These are phyloP conservation scores for Polydrusus tereticollis DNA, from an alignment of 2,888 invertebrate genomes.

Conservation along the genomic window DNA sequence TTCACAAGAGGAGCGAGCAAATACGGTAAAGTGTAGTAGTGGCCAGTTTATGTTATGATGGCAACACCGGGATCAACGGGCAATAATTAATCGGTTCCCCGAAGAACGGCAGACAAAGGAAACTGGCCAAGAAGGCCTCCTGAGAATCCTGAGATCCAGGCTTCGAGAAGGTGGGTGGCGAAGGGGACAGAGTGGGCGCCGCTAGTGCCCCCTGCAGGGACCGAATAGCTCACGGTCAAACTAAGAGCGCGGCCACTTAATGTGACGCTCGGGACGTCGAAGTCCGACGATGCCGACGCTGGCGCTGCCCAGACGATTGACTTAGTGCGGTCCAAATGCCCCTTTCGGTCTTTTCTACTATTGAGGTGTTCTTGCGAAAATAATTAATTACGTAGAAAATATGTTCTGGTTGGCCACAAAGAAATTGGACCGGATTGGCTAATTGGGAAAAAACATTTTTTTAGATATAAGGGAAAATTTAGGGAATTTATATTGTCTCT, in stretches of 20 bases:
- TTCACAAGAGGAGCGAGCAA: too few relatives aligned
- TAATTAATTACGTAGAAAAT: slow-evolving; percentile 32
- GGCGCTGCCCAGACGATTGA: slow-evolving; percentile 48
- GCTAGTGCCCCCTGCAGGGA: slow-evolving; percentile 62
- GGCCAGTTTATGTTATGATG: slow-evolving; percentile 62
- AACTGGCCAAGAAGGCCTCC: slow-evolving; percentile 64
- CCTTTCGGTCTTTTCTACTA: slow-evolving; percentile 34
- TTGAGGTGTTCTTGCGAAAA: slow-evolving; percentile 34
- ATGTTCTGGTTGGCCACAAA: slow-evolving; percentile 2
- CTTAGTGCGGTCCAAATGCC: slow-evolving; percentile 48
- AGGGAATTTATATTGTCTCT: too few relatives aligned
- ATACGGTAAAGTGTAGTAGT: slow-evolving; percentile 42
- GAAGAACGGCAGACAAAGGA: slow-evolving; percentile 65
- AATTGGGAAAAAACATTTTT: too few relatives aligned
- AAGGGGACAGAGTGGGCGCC: slow-evolving; percentile 51
- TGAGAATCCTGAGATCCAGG: slow-evolving; percentile 62
- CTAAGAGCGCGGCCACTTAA: slow-evolving; percentile 68
- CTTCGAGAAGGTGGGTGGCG: slow-evolving; percentile 54
- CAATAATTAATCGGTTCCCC: slow-evolving; percentile 68
- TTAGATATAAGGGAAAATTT: too few relatives aligned
- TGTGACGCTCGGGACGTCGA: slow-evolving; percentile 67
- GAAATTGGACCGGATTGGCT: not conserved
- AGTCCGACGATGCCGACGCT: slow-evolving; percentile 44
- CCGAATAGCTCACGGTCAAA: slow-evolving; percentile 68
- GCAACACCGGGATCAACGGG: slow-evolving; percentile 62